Base-by-base conservation (phyloP, 2,888 invertebrate genomes). In the Zaprionus obscuricornis region DNA sequence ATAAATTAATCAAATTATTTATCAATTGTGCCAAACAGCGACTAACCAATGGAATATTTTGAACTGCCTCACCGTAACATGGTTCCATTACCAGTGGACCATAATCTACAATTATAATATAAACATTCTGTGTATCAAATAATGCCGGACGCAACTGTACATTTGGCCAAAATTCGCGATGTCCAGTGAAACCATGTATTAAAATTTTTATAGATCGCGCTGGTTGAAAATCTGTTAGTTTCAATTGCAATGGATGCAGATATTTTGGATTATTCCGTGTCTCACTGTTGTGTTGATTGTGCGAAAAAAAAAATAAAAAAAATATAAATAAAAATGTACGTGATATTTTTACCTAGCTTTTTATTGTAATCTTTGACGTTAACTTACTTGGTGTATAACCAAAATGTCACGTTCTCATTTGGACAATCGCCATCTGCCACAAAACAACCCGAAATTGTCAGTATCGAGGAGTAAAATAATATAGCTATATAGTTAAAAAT, bases 141-240 rank as follows among this genome's bases (percentile, higher is more conserved):
- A 93, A 92, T 0, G 91, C 93, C 91, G 93, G 93, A 57, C 93
- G 89, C 58, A 94, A 91, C 86, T 92, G 91, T 2, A 89, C 88
- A 74, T 92, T 93, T 0, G 93, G 93, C 0, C 92, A 89, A 67
- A 88, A 92, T 74, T 93, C 90, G 65, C 87, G 92, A 70, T 92
- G 46, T 0, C 93, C 93, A 0, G 93, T 93, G 72, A 93, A 94
- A 0, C 93, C 94, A 63, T 94, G 94, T 34, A 93, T 91, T 1
- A 93, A 67, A 8, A 93, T 89, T 64, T 92, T 92, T 1, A 93
- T 81, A 0, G 92, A 91, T 0, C 89, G 90, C 7, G 87, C 81
- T 1, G 65, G 55, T 11, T 36, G 11, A 49, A 86, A 86, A 14
- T 69, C 60, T 0, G 16, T 13, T 2, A 46, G n/a, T 1, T 68